phyloP scores from a whole-genome alignment of 1,140 invertebrate species.

The Physella acuta region DNA sequence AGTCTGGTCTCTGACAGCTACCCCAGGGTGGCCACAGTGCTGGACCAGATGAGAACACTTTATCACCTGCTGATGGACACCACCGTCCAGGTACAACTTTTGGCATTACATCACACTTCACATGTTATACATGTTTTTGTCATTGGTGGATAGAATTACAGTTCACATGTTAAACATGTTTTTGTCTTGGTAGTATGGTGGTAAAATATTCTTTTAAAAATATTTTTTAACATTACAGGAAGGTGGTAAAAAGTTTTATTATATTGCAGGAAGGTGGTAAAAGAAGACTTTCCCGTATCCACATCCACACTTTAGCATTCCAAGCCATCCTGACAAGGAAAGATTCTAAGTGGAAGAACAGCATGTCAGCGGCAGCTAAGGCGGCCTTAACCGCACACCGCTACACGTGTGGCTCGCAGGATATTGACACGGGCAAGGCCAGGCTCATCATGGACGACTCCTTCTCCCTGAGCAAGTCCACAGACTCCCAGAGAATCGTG shows the following conservation, averaged over 20 bases:
- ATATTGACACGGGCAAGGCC: constrained; percentile 72
- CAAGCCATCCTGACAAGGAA: constrained; percentile 79
- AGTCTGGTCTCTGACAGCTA: constrained; percentile 77
- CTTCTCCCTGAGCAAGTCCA: constrained; percentile 69
- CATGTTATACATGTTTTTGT: too few relatives aligned
- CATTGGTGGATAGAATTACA: too few relatives aligned
- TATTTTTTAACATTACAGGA: too few relatives aligned
- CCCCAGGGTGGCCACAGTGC: constrained; percentile 76
- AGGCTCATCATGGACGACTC: constrained; percentile 81
- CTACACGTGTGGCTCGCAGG: constrained; percentile 78
- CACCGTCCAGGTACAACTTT: too few relatives aligned
- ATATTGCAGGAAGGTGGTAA: constrained; percentile 40
- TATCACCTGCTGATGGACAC: constrained; percentile 62
- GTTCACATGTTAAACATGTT: too few relatives aligned
- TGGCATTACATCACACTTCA: too few relatives aligned
- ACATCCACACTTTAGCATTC: constrained; percentile 84
- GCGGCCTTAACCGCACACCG: constrained; percentile 81
- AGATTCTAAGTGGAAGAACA: constrained; percentile 66
- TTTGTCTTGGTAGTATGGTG: too few relatives aligned
- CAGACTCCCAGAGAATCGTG: constrained; percentile 38
- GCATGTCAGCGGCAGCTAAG: constrained; percentile 78
- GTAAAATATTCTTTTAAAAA: too few relatives aligned
- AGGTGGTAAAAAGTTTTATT: background rate
- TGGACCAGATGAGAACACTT: constrained; percentile 81
- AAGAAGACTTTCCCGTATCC: constrained; percentile 74